Conservation (phyloP, 37 sponge, comb jelly and placozoan genomes). For the Amphimedon queenslandica region DNA sequence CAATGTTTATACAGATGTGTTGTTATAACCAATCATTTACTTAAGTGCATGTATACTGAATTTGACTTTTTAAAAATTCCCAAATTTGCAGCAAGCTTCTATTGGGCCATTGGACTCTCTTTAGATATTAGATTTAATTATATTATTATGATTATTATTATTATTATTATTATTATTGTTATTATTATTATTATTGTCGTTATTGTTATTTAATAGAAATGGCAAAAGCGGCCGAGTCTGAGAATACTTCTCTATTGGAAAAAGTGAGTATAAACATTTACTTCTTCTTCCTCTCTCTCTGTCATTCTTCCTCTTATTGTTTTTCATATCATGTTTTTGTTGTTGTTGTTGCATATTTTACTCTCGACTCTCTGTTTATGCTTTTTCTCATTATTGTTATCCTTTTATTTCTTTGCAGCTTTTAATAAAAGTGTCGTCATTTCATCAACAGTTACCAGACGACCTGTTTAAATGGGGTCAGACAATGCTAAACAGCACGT, state of each 20-base stretch:
- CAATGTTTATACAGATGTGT: no score
- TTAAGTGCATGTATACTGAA: not conserved
- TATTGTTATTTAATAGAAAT: slow-evolving; percentile 11
- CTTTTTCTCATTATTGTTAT: no score
- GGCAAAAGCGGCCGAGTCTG: not conserved
- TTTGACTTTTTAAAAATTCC: not conserved
- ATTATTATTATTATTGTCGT: no score
- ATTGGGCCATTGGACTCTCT: no score
- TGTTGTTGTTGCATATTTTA: no score
- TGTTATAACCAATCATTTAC: not conserved
- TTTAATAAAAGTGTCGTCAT: no score
- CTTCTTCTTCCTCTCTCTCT: not conserved
- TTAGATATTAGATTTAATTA: no score
- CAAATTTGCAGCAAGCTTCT: not conserved
- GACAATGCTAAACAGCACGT: slow-evolving; percentile 27
- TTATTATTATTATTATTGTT: not conserved
- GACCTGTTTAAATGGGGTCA: slow-evolving; percentile 6
- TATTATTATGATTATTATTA: not conserved
- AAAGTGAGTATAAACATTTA: slow-evolving; percentile 6
- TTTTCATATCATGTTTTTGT: no score
- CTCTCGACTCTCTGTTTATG: no score
- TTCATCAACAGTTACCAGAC: not conserved
- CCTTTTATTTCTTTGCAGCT: no score
- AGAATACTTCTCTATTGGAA: not conserved
- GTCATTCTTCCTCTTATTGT: no score